phyloP scores from a whole-genome alignment of 2,113 vertebrate genomes.

The Plestiodon gilberti region DNA sequence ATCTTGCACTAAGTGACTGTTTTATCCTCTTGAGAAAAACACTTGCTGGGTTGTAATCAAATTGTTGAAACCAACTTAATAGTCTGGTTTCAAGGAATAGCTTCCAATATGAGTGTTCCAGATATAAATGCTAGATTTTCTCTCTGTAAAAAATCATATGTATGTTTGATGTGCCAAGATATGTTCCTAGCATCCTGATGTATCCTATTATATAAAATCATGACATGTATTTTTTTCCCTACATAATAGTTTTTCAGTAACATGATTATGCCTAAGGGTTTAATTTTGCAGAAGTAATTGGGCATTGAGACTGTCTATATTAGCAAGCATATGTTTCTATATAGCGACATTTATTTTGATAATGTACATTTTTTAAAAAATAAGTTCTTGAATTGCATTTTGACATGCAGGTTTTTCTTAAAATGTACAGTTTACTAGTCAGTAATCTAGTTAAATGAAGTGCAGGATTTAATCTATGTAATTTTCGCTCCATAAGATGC shows the following conservation, averaged over 20 bases:
- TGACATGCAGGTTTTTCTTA: background rate
- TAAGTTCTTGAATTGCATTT: conserved; percentile 2
- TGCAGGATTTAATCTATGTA: background rate
- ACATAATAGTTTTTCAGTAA: conserved; percentile 2
- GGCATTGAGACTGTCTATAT: background rate
- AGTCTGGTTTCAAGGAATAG: background rate
- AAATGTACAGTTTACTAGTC: background rate
- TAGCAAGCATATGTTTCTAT: background rate
- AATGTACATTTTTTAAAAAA: background rate
- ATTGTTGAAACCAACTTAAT: background rate
- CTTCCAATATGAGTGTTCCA: background rate
- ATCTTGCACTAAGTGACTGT: background rate
- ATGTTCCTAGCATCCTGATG: background rate
- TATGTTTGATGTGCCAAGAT: background rate
- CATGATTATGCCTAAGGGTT: background rate
- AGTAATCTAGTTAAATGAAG: background rate
- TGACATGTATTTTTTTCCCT: background rate
- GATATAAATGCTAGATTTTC: background rate
- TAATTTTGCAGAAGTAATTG: conserved; percentile 13
- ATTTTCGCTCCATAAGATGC: too few species aligned
- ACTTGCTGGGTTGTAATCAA: background rate
- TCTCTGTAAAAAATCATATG: background rate
- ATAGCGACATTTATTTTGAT: background rate
- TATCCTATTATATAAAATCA: background rate
- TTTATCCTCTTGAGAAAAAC: background rate